phyloP scores from a whole-genome alignment of 2,113 vertebrate species.

The Odontesthes bonariensis region DNA sequence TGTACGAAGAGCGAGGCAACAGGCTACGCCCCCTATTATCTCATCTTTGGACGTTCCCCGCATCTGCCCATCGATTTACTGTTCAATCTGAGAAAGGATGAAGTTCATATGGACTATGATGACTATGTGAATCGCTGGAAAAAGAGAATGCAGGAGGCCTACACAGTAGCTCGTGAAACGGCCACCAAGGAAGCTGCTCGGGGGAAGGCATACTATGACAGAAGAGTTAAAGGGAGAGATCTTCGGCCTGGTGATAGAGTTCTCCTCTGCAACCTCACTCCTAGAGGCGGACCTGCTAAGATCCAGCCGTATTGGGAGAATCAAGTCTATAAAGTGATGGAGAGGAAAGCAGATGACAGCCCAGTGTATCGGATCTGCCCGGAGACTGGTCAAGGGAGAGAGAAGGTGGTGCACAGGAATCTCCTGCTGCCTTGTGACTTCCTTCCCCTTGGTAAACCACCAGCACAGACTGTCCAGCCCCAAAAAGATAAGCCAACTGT shows the following conservation, averaged over 20 bases:
- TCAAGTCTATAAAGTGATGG: slow-evolving; percentile 26
- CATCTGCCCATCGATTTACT: too few species aligned
- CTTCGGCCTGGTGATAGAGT: slow-evolving; percentile 1
- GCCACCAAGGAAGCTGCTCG: background rate
- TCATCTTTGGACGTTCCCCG: background rate
- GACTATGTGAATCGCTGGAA: too few species aligned
- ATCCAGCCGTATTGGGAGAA: slow-evolving; percentile 47
- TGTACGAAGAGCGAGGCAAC: background rate
- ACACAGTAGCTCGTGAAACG: too few species aligned
- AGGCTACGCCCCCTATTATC: background rate
- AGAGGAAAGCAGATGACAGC: slow-evolving; percentile 24
- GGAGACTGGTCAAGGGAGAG: slow-evolving; percentile 9
- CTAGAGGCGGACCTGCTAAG: slow-evolving; percentile 28
- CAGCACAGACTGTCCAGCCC: background rate
- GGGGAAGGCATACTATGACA: slow-evolving; percentile 33
- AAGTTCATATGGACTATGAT: too few species aligned
- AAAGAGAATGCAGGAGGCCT: too few species aligned
- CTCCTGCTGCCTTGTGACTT: slow-evolving; percentile 18
- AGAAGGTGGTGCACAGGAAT: slow-evolving; percentile 9
- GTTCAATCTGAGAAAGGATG: too few species aligned
- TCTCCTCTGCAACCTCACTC: slow-evolving; percentile 26
- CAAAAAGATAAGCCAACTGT: background rate
- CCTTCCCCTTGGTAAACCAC: background rate
- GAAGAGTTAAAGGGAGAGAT: slow-evolving; percentile 9
- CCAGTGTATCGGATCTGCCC: slow-evolving; percentile 29